phyloP scores from a whole-genome alignment of 2,888 invertebrate genomes.

The Drosophila niveifrons region DNA sequence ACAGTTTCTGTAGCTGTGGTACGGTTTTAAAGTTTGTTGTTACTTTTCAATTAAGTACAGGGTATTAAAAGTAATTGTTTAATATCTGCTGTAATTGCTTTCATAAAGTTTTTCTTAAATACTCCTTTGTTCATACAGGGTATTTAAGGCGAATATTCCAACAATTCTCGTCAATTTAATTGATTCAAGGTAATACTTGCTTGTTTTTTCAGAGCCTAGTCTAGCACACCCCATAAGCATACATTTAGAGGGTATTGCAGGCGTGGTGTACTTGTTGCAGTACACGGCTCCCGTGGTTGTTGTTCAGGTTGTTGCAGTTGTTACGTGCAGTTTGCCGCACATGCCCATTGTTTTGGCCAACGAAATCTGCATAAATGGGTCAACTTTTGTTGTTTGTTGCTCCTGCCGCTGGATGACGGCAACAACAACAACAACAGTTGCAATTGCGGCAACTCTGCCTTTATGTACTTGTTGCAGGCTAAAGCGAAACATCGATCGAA shows the following conservation, averaged over 20 bases:
- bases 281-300: slow-evolving; percentile 58
- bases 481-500: slow-evolving; percentile 38
- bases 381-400: slow-evolving; percentile 43
- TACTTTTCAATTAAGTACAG: too few relatives aligned
- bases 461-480: slow-evolving; percentile 73
- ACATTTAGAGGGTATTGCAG: slow-evolving; percentile 27
- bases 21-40: too few relatives aligned
- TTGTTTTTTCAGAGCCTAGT: background rate
- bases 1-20: background rate
- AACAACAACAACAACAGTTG: slow-evolving; percentile 18
- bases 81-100: too few relatives aligned
- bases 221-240: background rate
- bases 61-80: too few relatives aligned
- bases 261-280: slow-evolving; percentile 60
- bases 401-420: slow-evolving; percentile 6
- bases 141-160: background rate
- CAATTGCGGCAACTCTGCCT: slow-evolving; percentile 55
- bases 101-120: too few relatives aligned
- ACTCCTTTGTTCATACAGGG: background rate
- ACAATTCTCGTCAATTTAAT: background rate
- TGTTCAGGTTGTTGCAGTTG: slow-evolving; percentile 31
- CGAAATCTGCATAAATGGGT: slow-evolving; percentile 80
- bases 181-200: too few relatives aligned
- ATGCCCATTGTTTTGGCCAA: slow-evolving; percentile 69
- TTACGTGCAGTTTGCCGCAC: slow-evolving; percentile 22